Conservation (phyloP, 1,140 invertebrate species). For the Homarus americanus region DNA sequence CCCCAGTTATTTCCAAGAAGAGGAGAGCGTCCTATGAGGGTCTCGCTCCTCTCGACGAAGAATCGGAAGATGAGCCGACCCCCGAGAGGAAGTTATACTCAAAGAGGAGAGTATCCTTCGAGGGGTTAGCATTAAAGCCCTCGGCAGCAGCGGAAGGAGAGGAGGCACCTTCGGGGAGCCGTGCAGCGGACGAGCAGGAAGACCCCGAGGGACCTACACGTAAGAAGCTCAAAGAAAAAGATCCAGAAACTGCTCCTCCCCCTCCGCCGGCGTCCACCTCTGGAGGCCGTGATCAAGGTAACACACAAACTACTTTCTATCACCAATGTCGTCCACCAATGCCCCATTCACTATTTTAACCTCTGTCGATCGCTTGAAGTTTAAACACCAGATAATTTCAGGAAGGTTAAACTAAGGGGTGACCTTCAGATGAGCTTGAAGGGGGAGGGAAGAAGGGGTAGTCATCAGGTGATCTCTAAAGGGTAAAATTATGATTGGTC, state of each 20-base stretch:
- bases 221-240: not conserved
- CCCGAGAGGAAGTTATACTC: not conserved
- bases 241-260: not conserved
- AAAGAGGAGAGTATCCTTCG: slow-evolving; percentile 31
- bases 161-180: too few relatives aligned
- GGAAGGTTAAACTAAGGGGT: too few relatives aligned
- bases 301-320: not conserved
- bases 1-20: slow-evolving; percentile 24
- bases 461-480: too few relatives aligned
- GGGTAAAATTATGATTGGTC: too few relatives aligned
- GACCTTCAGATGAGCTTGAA: too few relatives aligned
- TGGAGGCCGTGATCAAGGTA: not conserved
- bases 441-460: too few relatives aligned
- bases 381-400: too few relatives aligned
- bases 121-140: not conserved
- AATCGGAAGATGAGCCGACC: not conserved
- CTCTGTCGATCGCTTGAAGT: too few relatives aligned
- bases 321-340: too few relatives aligned
- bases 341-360: too few relatives aligned
- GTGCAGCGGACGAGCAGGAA: too few relatives aligned
- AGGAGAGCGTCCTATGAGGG: slow-evolving; percentile 22
- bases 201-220: not conserved
- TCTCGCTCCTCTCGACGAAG: slow-evolving; percentile 6
- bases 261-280: not conserved
- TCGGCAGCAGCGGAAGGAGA: too few relatives aligned